phyloP scores from a whole-genome alignment of 2,888 invertebrate species.

The Venustoraphidia nigricollis region DNA sequence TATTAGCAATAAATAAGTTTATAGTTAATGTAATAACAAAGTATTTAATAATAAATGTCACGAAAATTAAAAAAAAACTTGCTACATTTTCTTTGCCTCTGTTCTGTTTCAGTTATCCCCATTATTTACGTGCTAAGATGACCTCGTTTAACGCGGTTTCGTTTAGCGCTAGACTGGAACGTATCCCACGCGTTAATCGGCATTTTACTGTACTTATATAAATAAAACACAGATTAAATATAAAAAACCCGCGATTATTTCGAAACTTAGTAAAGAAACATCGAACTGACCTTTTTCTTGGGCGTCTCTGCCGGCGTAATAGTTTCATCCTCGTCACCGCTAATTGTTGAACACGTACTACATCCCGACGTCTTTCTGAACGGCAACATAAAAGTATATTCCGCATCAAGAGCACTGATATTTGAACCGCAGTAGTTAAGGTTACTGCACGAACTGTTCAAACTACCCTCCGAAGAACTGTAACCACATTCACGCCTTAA shows the following conservation, averaged over 20 bases:
- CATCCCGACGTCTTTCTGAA: slow-evolving; percentile 56
- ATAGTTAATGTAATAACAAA: background rate
- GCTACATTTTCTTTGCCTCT: slow-evolving; percentile 7
- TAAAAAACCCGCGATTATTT: no score
- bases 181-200: no score
- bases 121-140: no score
- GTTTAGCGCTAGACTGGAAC: no score
- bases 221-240: no score
- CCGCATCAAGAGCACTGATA: slow-evolving; percentile 36
- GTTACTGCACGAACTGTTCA: slow-evolving; percentile 41
- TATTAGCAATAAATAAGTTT: no score
- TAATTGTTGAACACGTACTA: slow-evolving; percentile 58
- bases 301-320: slow-evolving; percentile 24
- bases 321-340: slow-evolving; percentile 51
- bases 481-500: slow-evolving; percentile 9
- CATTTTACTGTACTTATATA: no score
- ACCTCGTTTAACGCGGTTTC: no score
- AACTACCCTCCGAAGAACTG: slow-evolving; percentile 36
- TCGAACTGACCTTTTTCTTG: slow-evolving; percentile 32
- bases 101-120: no score
- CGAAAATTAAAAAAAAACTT: slow-evolving; percentile 5
- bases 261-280: slow-evolving; percentile 2
- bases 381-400: slow-evolving; percentile 36
- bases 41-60: no score
- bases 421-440: slow-evolving; percentile 39